A percentile compares a stretch with the other conserved stretches of the same genome.
These are phyloP conservation scores for Rhadina sibilatrix DNA, from an alignment of 2,113 vertebrate species.

Conservation along the genomic window DNA sequence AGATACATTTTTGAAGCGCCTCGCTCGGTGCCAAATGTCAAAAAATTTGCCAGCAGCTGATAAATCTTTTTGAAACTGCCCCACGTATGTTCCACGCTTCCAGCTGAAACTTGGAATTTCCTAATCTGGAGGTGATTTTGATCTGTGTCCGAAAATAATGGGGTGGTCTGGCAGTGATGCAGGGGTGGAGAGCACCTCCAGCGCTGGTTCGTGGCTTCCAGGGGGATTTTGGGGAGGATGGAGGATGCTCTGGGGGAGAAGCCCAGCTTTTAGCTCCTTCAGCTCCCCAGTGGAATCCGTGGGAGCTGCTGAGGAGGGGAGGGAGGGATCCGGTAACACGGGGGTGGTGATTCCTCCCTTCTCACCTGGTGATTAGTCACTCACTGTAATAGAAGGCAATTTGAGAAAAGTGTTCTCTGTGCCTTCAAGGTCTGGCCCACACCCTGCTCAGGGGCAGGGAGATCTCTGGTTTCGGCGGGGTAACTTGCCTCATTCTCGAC, in stretches of 20 bases:
- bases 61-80: slow-evolving; percentile 1
- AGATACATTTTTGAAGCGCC: slow-evolving; percentile 4
- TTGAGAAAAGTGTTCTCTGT: neutral
- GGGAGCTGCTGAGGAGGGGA: neutral
- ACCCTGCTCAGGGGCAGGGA: neutral
- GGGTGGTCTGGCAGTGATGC: neutral
- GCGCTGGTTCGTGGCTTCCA: neutral
- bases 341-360: neutral
- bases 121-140: neutral
- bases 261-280: neutral
- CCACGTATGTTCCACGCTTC: neutral
- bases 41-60: neutral
- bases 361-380: neutral
- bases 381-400: neutral
- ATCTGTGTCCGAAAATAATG: neutral
- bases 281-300: neutral
- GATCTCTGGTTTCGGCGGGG: neutral
- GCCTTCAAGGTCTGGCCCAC: neutral
- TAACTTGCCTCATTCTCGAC: rapidly evolving
- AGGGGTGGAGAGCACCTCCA: neutral
- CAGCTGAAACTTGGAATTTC: neutral
- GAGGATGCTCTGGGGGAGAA: neutral
- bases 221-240: neutral
- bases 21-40: neutral
- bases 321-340: neutral